Base-by-base conservation (phyloP, 2,113 vertebrate species). In the Taxidea taxus region DNA sequence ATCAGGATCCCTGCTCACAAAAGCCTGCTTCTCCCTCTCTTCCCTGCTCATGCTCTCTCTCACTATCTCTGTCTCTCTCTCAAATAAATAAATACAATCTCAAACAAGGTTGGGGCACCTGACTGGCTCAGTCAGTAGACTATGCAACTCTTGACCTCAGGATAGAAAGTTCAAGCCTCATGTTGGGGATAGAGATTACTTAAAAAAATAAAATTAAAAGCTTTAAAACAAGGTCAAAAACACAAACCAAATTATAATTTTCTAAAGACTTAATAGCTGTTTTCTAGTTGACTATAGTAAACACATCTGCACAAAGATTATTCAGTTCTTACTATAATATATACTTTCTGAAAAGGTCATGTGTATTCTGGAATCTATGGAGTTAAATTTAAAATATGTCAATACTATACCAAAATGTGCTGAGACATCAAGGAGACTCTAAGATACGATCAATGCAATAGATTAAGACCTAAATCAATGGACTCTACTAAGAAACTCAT, bases 321-420 rank as follows among this genome's bases (percentile, higher is more conserved):
- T 42, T 83, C 23, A 25, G 47, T 77, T 94, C 62, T 87, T 51
- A 68, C 29, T 39, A 78, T 86, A 94, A 75, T 27, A 75, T 9
- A 64, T 42, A 62, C 2, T 60, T 87, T 84, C 75, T 80, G 47
- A 92, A 92, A 92, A 80, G 15, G 54, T 87, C 80, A 84, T 42
- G 4, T 74, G 25, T 78, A 78, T 72, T 37, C 42, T 82, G 15
- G 47, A 95, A 60, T 81, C 75, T 21, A 86, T 16, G 0, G 54
- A 95, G 80, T 87, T 96, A 83, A 90, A 78, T 90, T 74, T 77
- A 68, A 93, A 96, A 84, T 31, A 51, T 74, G 2, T 60, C 54
- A 95, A 20, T 92, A 44, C 11, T 54, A n/a, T 58, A 78, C 21
- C 54, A 90, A 95, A 87, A 94, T 84, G 4, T 66, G 54, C 95